Conservation (phyloP, 2,888 invertebrate species). For the Pristionchus fissidentatus region DNA sequence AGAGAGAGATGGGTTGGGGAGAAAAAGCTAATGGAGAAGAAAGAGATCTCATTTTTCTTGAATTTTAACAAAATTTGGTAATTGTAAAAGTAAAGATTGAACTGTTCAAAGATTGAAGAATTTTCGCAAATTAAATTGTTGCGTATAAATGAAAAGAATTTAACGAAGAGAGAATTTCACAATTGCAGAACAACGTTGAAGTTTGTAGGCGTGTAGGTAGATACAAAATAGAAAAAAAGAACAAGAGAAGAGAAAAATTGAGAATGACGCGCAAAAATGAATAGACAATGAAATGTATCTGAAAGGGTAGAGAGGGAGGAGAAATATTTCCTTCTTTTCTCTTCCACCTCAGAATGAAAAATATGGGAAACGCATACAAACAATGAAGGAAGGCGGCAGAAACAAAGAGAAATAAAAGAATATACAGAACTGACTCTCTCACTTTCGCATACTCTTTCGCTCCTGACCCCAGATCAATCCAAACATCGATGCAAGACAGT, state of each 20-base stretch:
- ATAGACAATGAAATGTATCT: neutral
- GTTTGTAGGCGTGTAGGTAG: neutral
- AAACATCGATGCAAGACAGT: no score
- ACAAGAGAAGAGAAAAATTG: neutral
- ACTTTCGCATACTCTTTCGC: neutral
- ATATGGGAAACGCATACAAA: neutral
- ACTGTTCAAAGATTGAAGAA: no score
- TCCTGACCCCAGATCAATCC: neutral
- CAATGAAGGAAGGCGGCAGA: constrained; percentile 12
- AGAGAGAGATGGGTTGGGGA: neutral
- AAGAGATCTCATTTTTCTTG: no score
- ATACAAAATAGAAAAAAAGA: neutral
- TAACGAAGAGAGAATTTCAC: no score
- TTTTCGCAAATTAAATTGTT: no score
- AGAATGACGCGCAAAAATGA: neutral
- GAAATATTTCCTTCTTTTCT: neutral
- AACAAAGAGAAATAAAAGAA: constrained; percentile 7
- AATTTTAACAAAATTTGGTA: no score
- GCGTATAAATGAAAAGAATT: no score
- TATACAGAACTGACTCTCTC: neutral
- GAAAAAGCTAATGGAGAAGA: neutral
- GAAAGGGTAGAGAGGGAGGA: neutral
- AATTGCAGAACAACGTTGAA: neutral
- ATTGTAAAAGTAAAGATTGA: no score
- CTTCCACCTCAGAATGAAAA: neutral